A percentile compares a stretch with the other conserved stretches of the same genome.
phyloP scores from a whole-genome alignment of 2,888 invertebrate species.

The Hyles lineata region DNA sequence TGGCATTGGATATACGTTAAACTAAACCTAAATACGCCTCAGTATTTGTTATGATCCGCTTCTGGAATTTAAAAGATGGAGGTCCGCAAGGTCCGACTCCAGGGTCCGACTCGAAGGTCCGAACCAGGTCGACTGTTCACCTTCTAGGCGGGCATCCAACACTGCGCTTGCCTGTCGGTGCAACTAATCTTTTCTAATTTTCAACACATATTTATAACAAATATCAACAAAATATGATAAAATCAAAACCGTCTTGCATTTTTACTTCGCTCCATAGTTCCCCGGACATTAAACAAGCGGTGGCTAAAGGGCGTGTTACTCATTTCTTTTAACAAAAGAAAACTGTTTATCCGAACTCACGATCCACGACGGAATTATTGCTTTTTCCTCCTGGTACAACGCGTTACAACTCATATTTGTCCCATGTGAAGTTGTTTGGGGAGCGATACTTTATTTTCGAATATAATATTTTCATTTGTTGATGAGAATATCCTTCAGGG shows the following conservation, averaged over 20 bases:
- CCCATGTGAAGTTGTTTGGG: neutral
- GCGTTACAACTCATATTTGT: neutral
- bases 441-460: neutral
- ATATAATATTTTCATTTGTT: too few species aligned
- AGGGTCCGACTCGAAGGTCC: too few species aligned
- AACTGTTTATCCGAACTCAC: constrained; percentile 41
- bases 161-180: too few species aligned
- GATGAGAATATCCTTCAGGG: too few species aligned
- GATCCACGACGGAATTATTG: constrained; percentile 42
- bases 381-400: constrained; percentile 37
- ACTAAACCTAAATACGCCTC: neutral
- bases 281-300: constrained; percentile 24
- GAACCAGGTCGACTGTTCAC: too few species aligned
- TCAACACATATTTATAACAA: too few species aligned
- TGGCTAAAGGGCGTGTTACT: constrained; percentile 26
- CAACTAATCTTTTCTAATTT: neutral
- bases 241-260: neutral
- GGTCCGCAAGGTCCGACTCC: too few species aligned
- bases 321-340: constrained; percentile 37
- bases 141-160: too few species aligned
- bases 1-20: neutral
- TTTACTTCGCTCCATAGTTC: neutral
- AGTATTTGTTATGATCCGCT: neutral
- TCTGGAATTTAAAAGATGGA: neutral
- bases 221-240: neutral